Base-by-base conservation (phyloP, 2,113 vertebrate species). In the Microcebus griseorufus region DNA sequence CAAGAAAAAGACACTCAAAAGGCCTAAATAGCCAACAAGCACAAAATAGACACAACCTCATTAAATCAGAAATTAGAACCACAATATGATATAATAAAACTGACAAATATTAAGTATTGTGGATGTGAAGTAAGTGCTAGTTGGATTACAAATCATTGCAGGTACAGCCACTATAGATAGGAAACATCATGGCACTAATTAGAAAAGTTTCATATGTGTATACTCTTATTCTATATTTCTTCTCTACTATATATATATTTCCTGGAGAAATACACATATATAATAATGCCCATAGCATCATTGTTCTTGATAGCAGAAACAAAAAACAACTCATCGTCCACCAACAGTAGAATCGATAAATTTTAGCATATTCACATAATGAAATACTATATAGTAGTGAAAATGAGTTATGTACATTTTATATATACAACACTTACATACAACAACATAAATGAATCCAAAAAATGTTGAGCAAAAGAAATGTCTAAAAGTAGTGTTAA, bases 41-140 rank as follows among this genome's bases (percentile, higher is more conserved):
- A 80, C 10, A 12, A 83, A 79, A 88, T 88, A 72, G 64, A 32
- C n/a, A 79, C 22, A 48, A 55, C 34, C 27, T 93, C 18, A 60
- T 95, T 64, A 78, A 88, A n/a, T 88, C 55, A 73, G 55, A 67
- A 85, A 93, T 73, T 65, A n/a, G 42, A 92, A 88, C 62, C 37
- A 86, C 27, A 95, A 3, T 92, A 39, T 55, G n/a, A 88, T 45
- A 42, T 5, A 51, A 55, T 88, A 48, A 72, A 76, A 69, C n/a
- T 72, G 53, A 55, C 53, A 92, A 48, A 92, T 94, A 65, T 8
- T 72, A 65, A 92, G n/a, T 82, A 48, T 62, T 39, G 48, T 93
- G 65, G 86, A 25, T 93, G 7, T 51, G 58, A 53, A 75, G 48
- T 94, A 90, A 69, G 79, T 93, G 45, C 23, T 73, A 80, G 42